Evolutionary conservation across 1,140 invertebrate genomes (phyloP), one percentile per base, ranked within the genome.

Genomic region (Temnothorax nylanderi): DNA sequence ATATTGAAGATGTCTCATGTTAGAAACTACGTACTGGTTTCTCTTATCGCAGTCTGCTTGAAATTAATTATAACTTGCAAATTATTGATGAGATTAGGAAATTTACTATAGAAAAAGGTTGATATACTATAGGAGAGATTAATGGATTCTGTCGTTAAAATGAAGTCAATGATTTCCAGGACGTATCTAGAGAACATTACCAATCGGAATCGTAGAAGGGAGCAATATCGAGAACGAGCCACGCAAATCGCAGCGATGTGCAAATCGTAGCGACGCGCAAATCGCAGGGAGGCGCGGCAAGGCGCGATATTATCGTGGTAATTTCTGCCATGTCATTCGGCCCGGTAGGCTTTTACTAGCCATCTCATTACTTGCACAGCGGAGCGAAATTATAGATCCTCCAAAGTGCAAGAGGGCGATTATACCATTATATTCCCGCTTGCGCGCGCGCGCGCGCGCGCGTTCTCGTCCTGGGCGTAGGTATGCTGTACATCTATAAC

Each of bases 361-460:
- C 62, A 32, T 54, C 74, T 78, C 67, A 56, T 85, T 85, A 77
- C 26, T 54, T 47, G 60, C 65, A 69, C 71, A 62, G 72, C 58
- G 21, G 58, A 37, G 34, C 47, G 49, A 85, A 85, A 77, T 85
- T 85, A 77, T 65, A 85, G 82, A 78, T 84, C 54, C 60, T 85
- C 64, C 44, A 64, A 78, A 85, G 60, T 69, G 76, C 60, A 64
- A 34, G 69, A 58, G 69, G 41, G n/a, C 69, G 80, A 84, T 84
- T 84, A 84, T 41, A 78, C 34, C 34, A 69, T 69, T 69, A 69
- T 41, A 67, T 0, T 13, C 6, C 11, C 34, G n/a, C n/a, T n/a
- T n/a, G n/a, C n/a, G 65, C 65, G 58, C 47, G 60, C 75, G 11
- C 44, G 8, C 51, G 58, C 47, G 60, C 75, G 3, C 47, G 8